phyloP scores from a whole-genome alignment of 1,140 invertebrate genomes.

The Dendroctonus valens region DNA sequence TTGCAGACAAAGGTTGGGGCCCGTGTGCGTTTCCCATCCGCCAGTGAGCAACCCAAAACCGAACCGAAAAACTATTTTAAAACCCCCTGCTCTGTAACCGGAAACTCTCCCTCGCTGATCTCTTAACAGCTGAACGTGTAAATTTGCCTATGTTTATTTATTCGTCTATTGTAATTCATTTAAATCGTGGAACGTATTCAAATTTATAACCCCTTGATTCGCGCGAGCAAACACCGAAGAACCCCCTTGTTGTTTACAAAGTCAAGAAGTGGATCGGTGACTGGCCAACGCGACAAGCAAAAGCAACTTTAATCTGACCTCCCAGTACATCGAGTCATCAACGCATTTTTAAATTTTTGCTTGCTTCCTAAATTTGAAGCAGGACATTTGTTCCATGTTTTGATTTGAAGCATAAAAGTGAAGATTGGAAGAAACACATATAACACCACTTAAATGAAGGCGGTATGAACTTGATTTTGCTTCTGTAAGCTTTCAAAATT shows the following conservation, averaged over 20 bases:
- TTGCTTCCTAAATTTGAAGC: no score
- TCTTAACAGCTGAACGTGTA: slow-evolving; percentile 43
- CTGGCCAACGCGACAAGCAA: no score
- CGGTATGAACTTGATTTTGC: no score
- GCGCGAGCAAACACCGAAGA: slow-evolving; percentile 35
- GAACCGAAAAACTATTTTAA: neutral
- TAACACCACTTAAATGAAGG: no score
- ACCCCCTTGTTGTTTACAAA: slow-evolving; percentile 33
- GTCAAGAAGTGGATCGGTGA: slow-evolving; percentile 33
- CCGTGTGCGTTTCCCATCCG: slow-evolving; percentile 18
- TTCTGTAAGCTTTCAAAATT: no score
- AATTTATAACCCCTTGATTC: slow-evolving; percentile 41
- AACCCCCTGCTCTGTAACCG: slow-evolving; percentile 28
- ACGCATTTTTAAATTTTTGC: no score
- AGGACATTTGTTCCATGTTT: no score
- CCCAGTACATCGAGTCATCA: no score
- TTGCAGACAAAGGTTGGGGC: slow-evolving; percentile 1
- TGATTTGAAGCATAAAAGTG: no score
- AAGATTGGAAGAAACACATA: no score
- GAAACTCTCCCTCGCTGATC: slow-evolving; percentile 36
- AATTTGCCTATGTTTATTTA: slow-evolving; percentile 45
- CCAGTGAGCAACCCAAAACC: slow-evolving; percentile 8
- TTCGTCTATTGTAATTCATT: slow-evolving; percentile 42
- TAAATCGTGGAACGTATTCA: slow-evolving; percentile 39
- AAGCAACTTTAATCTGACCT: no score